Base-by-base conservation (phyloP, 35 echinoderm and acorn worm genomes). In the Apostichopus parvimensis region DNA sequence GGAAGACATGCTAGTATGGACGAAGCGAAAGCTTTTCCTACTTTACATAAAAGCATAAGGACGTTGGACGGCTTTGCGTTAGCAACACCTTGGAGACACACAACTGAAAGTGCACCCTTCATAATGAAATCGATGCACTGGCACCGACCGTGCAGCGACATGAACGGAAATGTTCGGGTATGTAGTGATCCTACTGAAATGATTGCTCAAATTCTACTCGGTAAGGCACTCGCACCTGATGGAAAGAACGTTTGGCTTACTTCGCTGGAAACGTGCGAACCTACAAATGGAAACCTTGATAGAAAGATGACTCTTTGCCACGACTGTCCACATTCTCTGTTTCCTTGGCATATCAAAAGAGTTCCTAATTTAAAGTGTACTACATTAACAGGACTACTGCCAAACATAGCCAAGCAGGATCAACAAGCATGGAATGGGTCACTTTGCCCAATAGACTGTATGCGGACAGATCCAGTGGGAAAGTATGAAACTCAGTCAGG, bases 151-250 rank as follows among this genome's bases (percentile, higher is more conserved):
- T 87, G 85, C 85, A 87, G 52, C 25, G 85, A 87, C 8, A 20
- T 17, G 11, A 25, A 87, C 14, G 85, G 85, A 87, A 59, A 87
- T 8, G 68, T 87, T 7, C 11, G 20, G 10, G 85, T 87, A 8
- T 87, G 85, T 87, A 45, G 85, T 7, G 28, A 87, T 52, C n/a
- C 85, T 20, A 87, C 85, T 8, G 85, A 87, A 72, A 87, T 87
- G 85, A 14, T 87, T 26, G 85, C 85, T 25, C 85, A 87, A 14
- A 64, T 87, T 8, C 60, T 87, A 45, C 18, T 87, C 4, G 57
- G 85, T 6, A 64, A 72, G 34, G 56, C 58, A 22, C n/a, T 87
- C 9, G 85, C 85, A 18, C 85, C 85, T 15, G 9, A 87, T 68
- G 85, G 85, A 15, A 87, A 87, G 85, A n/a, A 87, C 0, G 17